Evolutionary conservation across 2,888 invertebrate species (phyloP).

Genomic region (Andrena bucephala): DNA sequence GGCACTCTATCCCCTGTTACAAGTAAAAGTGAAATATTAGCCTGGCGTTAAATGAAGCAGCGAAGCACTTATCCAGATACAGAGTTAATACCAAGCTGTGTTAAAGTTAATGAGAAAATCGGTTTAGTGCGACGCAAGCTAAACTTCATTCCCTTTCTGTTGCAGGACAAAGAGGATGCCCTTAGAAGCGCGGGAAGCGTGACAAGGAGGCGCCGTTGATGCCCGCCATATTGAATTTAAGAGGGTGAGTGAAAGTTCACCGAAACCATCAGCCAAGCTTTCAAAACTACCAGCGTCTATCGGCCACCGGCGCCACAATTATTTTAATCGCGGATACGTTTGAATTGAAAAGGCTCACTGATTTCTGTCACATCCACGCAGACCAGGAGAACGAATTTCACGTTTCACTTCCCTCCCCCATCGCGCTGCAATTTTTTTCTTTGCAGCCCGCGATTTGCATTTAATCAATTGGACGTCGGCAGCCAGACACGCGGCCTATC

Average conservation of each 20-base stretch:
- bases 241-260: conserved; percentile 33
- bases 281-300: neutral
- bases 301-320: neutral
- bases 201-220: conserved; percentile 28
- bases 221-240: conserved; percentile 28
- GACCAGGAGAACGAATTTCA: neutral
- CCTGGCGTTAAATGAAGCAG: too few relatives aligned
- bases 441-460: too few relatives aligned
- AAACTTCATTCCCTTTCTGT: conserved; percentile 6
- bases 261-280: neutral
- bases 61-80: too few relatives aligned
- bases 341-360: neutral
- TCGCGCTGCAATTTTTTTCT: too few relatives aligned
- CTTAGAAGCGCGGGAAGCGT: conserved; percentile 9
- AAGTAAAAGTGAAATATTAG: too few relatives aligned
- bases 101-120: neutral
- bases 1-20: too few relatives aligned
- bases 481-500: too few relatives aligned
- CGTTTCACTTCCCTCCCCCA: too few relatives aligned
- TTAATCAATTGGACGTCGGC: too few relatives aligned
- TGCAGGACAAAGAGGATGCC: conserved; percentile 20
- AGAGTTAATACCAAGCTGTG: too few relatives aligned
- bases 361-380: neutral
- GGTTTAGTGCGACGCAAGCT: neutral
- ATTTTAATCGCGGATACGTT: neutral